A percentile compares a stretch with the other conserved stretches of the same genome.
phyloP scores from a whole-genome alignment of 2,797 vertebrate genomes.

The Acomys russatus region DNA sequence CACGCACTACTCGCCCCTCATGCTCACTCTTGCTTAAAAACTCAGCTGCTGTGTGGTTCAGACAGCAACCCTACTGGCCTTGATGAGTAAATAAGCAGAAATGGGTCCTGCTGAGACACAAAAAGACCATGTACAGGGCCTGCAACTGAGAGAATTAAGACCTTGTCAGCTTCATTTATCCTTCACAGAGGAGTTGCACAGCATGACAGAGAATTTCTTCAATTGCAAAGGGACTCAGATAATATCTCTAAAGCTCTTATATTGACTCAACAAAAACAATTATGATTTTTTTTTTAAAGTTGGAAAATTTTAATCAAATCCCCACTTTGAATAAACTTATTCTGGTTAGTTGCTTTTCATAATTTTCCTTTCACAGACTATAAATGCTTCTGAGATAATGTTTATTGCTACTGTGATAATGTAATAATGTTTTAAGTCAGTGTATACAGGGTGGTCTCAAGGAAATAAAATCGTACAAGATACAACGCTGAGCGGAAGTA shows the following conservation, averaged over 20 bases:
- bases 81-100: not conserved
- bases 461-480: constrained; percentile 12
- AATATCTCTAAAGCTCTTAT: constrained; percentile 63
- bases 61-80: not conserved
- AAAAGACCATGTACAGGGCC: not conserved
- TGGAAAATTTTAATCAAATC: constrained; percentile 65
- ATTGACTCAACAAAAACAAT: constrained; percentile 45
- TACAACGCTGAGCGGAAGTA: constrained; percentile 21
- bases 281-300: constrained; percentile 54
- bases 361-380: constrained; percentile 36
- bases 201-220: constrained; percentile 29
- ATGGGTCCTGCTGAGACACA: not conserved
- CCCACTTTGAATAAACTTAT: constrained; percentile 41
- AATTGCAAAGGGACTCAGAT: constrained; percentile 40
- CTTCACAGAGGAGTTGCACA: not conserved
- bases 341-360: constrained; percentile 35
- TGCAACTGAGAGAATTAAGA: not conserved
- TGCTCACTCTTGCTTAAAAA: not conserved
- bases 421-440: constrained; percentile 39
- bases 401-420: constrained; percentile 8
- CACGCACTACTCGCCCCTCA: not conserved
- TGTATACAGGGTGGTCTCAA: constrained; percentile 7
- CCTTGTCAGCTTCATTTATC: not conserved
- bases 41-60: not conserved
- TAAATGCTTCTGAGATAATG: constrained; percentile 26